Conservation (phyloP, 2,113 vertebrate species). For the Oncorhynchus tshawytscha region DNA sequence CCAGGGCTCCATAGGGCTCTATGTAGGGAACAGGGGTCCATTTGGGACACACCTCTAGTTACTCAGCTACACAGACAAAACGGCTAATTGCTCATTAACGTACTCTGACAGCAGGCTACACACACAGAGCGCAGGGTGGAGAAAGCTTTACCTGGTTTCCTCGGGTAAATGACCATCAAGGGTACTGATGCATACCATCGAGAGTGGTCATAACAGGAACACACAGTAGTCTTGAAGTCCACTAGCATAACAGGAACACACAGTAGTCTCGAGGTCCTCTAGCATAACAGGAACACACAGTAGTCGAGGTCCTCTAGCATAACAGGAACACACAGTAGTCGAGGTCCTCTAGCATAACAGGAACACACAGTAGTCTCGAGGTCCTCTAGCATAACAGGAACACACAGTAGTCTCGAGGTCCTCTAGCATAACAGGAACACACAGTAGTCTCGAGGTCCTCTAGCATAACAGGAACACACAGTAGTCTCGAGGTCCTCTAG, state of each 20-base stretch:
- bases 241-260: neutral
- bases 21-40: no score
- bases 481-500: neutral
- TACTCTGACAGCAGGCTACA: neutral
- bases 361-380: no score
- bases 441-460: no score
- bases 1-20: no score
- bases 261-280: neutral
- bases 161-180: constrained; percentile 49
- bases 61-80: constrained; percentile 50
- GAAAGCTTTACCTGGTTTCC: constrained; percentile 51
- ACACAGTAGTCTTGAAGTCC: neutral
- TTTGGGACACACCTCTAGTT: constrained; percentile 1
- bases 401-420: neutral
- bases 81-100: constrained; percentile 64
- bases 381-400: neutral
- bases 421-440: no score
- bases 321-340: neutral
- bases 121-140: constrained; percentile 29
- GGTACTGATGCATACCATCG: constrained; percentile 29
- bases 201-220: neutral
- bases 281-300: no score
- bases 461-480: neutral
- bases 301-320: no score
- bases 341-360: neutral